phyloP scores from a whole-genome alignment of 2,797 vertebrate species.

The Danio albolineatus region DNA sequence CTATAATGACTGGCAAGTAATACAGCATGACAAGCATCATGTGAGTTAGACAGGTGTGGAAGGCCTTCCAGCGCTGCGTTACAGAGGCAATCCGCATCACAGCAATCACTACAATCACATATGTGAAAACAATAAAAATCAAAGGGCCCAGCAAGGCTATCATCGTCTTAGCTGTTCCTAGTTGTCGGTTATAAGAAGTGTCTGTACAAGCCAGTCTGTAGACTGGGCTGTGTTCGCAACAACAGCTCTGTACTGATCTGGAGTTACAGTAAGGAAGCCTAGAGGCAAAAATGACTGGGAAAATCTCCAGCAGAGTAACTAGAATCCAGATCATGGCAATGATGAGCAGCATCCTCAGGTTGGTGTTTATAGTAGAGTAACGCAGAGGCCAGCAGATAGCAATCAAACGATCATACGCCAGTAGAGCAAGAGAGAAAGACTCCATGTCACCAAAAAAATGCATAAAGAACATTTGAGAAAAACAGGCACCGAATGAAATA shows the following conservation, averaged over 20 bases:
- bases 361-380: conserved; percentile 62
- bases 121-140: conserved; percentile 61
- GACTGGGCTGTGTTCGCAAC: conserved; percentile 62
- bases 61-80: conserved; percentile 57
- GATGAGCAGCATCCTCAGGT: conserved; percentile 55
- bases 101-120: conserved; percentile 49
- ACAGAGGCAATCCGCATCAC: conserved; percentile 57
- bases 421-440: conserved; percentile 62
- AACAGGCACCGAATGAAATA: conserved; percentile 59
- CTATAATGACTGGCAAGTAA: conserved; percentile 50
- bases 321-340: conserved; percentile 54
- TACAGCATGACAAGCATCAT: conserved; percentile 54
- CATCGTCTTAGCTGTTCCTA: conserved; percentile 54
- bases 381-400: conserved; percentile 64
- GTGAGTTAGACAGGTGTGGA: conserved; percentile 60
- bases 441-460: conserved; percentile 67
- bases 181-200: conserved; percentile 48
- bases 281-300: conserved; percentile 52
- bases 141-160: conserved; percentile 55
- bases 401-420: conserved; percentile 63
- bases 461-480: conserved; percentile 66
- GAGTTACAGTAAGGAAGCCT: conserved; percentile 58
- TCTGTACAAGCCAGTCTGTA: conserved; percentile 59
- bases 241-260: conserved; percentile 56
- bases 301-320: conserved; percentile 57